These are phyloP conservation scores for Brachyrhaphis roseni DNA, from an alignment of 2,797 vertebrate genomes.

Conservation along the genomic window DNA sequence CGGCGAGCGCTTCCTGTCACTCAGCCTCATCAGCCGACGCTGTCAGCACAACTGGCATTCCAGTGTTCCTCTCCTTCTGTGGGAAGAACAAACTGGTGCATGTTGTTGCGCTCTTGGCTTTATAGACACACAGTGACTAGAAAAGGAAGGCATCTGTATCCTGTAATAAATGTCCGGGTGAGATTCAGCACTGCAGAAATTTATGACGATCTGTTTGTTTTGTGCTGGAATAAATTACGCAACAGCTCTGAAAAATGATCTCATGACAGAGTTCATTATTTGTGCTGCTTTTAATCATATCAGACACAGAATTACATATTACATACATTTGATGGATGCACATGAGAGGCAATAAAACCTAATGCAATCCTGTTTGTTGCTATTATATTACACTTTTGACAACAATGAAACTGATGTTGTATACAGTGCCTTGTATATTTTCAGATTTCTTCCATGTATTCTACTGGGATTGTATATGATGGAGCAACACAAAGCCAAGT, in stretches of 20 bases:
- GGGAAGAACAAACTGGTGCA: slow-evolving; percentile 22
- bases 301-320: not conserved
- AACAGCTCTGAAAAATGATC: not conserved
- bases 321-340: not conserved
- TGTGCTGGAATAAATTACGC: slow-evolving; percentile 16
- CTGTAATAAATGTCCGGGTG: slow-evolving; percentile 17
- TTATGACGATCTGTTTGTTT: slow-evolving; percentile 19
- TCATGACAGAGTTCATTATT: slow-evolving; percentile 1
- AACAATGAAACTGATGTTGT: not conserved
- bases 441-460: not conserved
- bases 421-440: not conserved
- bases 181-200: slow-evolving; percentile 13
- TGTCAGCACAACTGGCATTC: slow-evolving; percentile 72
- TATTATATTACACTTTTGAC: not conserved
- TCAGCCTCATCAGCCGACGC: slow-evolving; percentile 55
- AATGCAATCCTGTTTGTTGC: not conserved
- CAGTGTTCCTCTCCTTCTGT: slow-evolving; percentile 41
- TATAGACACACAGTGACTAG: slow-evolving; percentile 15
- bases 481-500: not conserved
- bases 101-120: slow-evolving; percentile 37
- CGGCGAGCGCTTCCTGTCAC: slow-evolving; percentile 64
- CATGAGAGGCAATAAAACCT: not conserved
- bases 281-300: slow-evolving; percentile 12
- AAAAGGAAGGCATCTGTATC: slow-evolving; percentile 24
- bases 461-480: not conserved